Conservation (phyloP, 2,113 vertebrate species). For the Carassius carassius region DNA sequence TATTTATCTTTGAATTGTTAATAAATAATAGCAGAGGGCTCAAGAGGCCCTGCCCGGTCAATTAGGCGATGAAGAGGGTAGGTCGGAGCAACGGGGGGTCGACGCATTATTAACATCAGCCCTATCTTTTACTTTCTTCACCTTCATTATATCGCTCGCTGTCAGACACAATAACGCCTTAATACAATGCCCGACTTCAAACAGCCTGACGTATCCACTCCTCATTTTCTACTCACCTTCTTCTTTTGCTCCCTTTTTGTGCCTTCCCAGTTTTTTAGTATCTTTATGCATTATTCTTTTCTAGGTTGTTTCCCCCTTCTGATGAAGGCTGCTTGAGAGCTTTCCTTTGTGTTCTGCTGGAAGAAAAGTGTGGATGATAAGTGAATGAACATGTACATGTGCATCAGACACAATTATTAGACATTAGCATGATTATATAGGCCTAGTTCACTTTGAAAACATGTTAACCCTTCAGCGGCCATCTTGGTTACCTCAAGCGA, state of each 20-base stretch:
- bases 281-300: neutral
- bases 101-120: slow-evolving; percentile 79
- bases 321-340: neutral
- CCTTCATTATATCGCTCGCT: slow-evolving; percentile 79
- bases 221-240: slow-evolving; percentile 27
- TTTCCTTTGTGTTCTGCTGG: neutral
- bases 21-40: slow-evolving; percentile 98
- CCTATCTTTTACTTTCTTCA: slow-evolving; percentile 85
- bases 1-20: slow-evolving; percentile 99
- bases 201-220: slow-evolving; percentile 78
- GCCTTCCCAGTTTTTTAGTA: neutral
- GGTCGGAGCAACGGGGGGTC: slow-evolving; percentile 81
- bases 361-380: neutral
- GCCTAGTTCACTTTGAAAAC: neutral
- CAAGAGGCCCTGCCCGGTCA: slow-evolving; percentile 87
- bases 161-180: slow-evolving; percentile 95
- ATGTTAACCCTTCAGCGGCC: too few relatives aligned
- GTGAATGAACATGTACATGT: neutral
- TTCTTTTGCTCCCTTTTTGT: slow-evolving; percentile 12
- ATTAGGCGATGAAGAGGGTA: slow-evolving; percentile 89
- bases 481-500: too few relatives aligned
- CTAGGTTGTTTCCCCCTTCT: neutral
- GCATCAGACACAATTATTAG: slow-evolving; percentile 2
- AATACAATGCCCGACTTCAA: slow-evolving; percentile 85
- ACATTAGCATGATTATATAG: neutral